Conservation (phyloP, 2,888 invertebrate species). For the Drosophila kambysellisi region DNA sequence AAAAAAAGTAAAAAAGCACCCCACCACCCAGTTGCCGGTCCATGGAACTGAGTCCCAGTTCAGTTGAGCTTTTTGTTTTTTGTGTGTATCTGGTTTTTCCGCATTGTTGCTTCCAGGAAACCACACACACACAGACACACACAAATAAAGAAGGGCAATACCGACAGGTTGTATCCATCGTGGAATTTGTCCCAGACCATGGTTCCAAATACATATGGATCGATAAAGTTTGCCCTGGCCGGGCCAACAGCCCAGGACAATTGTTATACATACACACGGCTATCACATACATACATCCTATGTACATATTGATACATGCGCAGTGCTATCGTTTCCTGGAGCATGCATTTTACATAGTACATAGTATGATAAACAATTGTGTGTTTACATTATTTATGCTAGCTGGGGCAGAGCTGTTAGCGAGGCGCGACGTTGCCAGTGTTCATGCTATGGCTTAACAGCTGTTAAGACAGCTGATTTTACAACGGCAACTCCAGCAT, state of each 20-base stretch:
- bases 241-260: conserved; percentile 74
- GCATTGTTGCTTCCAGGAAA: conserved; percentile 62
- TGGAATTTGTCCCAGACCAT: conserved; percentile 80
- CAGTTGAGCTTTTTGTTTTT: conserved; percentile 7
- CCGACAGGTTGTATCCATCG: conserved; percentile 65
- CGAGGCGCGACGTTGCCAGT: conserved; percentile 39
- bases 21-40: conserved; percentile 1
- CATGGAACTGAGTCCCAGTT: conserved; percentile 10
- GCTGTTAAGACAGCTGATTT: conserved; percentile 65
- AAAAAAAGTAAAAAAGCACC: background rate
- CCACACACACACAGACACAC: conserved; percentile 21
- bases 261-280: conserved; percentile 35
- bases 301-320: conserved; percentile 46
- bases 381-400: conserved; percentile 4
- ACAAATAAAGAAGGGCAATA: conserved; percentile 44
- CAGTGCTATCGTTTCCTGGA: conserved; percentile 52
- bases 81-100: conserved; percentile 49
- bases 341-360: conserved; percentile 8
- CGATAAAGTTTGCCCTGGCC: conserved; percentile 48
- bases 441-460: conserved; percentile 43
- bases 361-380: conserved; percentile 8
- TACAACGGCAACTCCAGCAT: conserved; percentile 4
- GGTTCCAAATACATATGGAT: conserved; percentile 56
- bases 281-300: conserved; percentile 12
- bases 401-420: conserved; percentile 25